Evolutionary conservation across 30 jellyfish, hydroid and myxozoan genomes (phyloP).

Genomic region (Sanderia malayensis): DNA sequence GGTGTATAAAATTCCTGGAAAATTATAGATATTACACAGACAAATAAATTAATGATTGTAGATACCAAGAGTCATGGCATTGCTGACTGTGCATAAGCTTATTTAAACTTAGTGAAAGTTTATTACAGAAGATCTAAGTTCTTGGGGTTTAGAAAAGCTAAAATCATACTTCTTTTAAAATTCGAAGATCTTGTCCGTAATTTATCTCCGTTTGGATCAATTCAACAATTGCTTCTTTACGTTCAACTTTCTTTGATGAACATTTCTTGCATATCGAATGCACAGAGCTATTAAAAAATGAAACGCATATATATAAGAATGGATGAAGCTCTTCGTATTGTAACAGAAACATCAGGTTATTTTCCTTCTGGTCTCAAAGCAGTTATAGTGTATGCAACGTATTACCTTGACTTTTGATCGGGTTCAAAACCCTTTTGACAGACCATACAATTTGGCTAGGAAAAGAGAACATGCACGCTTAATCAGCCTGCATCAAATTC

Average conservation of each 20-base stretch:
- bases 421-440: not conserved
- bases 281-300: not conserved
- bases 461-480: not conserved
- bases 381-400: not conserved
- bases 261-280: constrained; percentile 58
- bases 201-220: constrained; percentile 87
- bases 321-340: too few relatives aligned
- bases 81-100: too few relatives aligned
- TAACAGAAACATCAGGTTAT: too few relatives aligned
- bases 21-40: not conserved
- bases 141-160: too few relatives aligned
- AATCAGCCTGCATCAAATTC: too few relatives aligned
- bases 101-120: too few relatives aligned
- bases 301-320: too few relatives aligned
- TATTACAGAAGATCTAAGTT: too few relatives aligned
- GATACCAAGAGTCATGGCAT: too few relatives aligned
- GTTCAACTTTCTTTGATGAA: constrained; percentile 55
- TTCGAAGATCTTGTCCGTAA: constrained; percentile 83
- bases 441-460: not conserved
- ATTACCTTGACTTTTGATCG: not conserved
- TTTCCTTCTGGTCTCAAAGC: too few relatives aligned
- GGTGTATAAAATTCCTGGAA: constrained; percentile 84
- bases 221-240: constrained; percentile 90
- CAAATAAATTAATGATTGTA: too few relatives aligned
- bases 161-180: constrained; percentile 81